Evolutionary conservation across 2,888 invertebrate genomes (phyloP), one percentile per base, ranked within the genome.

Genomic region (Steinernema carpocapsae): DNA sequence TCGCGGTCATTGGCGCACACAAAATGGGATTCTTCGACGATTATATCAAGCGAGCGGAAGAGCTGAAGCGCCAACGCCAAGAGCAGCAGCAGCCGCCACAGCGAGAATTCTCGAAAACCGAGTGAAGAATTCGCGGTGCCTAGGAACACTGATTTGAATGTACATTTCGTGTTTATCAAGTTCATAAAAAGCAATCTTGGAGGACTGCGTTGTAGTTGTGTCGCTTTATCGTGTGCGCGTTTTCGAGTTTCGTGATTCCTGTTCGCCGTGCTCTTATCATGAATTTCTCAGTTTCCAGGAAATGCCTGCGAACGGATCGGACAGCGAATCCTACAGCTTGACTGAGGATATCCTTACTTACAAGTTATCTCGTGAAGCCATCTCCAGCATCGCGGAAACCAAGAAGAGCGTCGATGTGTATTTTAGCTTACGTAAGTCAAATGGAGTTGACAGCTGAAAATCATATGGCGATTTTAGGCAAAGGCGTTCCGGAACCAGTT

Each of bases 281-380:
- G 12, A 12, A 6, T 51, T 10, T n/a, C 19, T 12, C n/a, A 10
- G 6, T n/a, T 37, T 37, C 3, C 37, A 37, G 37, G 37, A 10
- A 37, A 37, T 37, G 37, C 37, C 37, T 3, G 3, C 37, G 4
- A 37, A 10, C 10, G 37, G 26, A 19, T 64, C 64, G 6, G 64
- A 64, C 64, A 32, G 32, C 32, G 64, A 64, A 32, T 26, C 64
- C 17, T 64, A 64, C 64, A 64, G 64, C 37, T 26, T 64, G 64
- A 64, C 32, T 6, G 64, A 64, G 32, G 64, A 64, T 32, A 64
- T 64, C 14, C 29, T 64, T 17, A 29, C 64, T 2, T 32, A 64
- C 64, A 29, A 64, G 19, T 26, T 64, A 4, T 29, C 64, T 2
- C 12, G 29, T 6, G 64, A 64, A 17, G 32, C 32, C n/a, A n/a